Evolutionary conservation across 2,113 vertebrate genomes (phyloP), one percentile per base, ranked within the genome.

Genomic region (Ploceus nigricollis): DNA sequence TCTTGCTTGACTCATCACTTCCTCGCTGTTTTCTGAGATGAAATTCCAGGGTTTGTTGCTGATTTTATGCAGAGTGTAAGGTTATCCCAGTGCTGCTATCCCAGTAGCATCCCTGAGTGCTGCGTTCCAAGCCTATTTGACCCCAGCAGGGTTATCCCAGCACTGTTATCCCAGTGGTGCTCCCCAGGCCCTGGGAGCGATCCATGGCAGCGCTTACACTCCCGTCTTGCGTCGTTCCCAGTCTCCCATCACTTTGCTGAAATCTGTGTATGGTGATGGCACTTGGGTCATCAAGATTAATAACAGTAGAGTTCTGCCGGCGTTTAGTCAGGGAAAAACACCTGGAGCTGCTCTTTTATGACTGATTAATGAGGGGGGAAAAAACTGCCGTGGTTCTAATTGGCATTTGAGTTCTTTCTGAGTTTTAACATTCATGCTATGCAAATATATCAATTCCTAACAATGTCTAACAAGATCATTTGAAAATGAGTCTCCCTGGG

Each of bases 391-490:
- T 50, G 94, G 89, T 22, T 81, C 79, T 97, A 93, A 95, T 93
- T 93, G 97, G 96, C 39, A 13, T 92, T 89, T 93, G 96, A 96
- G 96, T 64, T 69, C 95, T 89, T 92, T 96, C 90, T 31, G 84
- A 90, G 96, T 86, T 96, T 97, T 97, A 95, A 96, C 95, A 97
- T 97, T 97, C 93, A 94, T 89, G 96, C 93, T 84, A 95, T 97
- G 97, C 97, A 97, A 96, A 97, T 89, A 73, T 44, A 77, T 94
- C 95, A 47, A 70, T 93, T 93, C 93, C 96, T 95, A 93, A 96
- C 97, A 95, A 96, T 96, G 97, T 96, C 97, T 96, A 95, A 96
- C 96, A 95, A 95, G 96, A 96, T 96, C 96, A 96, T 95, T 95
- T 96, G 95, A 81, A 97, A 97, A 96, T 92, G 87, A 95, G 93